Evolutionary conservation across 2,888 invertebrate genomes (phyloP), one percentile per base, ranked within the genome.

Genomic region (Drosophila meridiana): DNA sequence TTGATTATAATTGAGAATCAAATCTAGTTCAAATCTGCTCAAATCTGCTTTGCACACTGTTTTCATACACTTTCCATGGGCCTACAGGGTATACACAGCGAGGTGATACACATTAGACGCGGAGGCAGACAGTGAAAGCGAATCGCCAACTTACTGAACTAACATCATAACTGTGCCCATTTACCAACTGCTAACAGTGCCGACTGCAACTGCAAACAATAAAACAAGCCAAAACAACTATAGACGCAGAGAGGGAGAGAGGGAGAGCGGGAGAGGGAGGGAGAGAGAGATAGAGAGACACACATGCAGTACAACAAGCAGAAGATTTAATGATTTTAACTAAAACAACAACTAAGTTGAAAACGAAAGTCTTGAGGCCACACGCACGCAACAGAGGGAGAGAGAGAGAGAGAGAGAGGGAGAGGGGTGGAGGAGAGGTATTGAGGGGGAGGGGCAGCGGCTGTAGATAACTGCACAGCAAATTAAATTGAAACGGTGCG

Each of bases 321-420:
- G 61, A 64, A 76, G 78, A 73, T 69, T 66, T 69, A 67, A 73
- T 73, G 78, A 78, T 77, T 77, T 77, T 63, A 77, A 73, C 78
- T 77, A 78, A 76, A 73, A 78, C 73, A 72, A 77, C 78, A 73
- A 69, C 73, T 68, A 58, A 68, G 53, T 60, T 63, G 62, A 78
- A 76, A 76, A 77, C 68, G 73, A 77, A 76, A 76, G 76, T 76
- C 73, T 56, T 60, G 42, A 34, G 67, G 58, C 57, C 75, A 74
- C 65, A 76, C 76, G 40, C 64, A 63, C 34, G 36, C 52, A 28
- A 36, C 32, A 43, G 40, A 14, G 26, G 3, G 14, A 13, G 38
- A 48, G n/a, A 28, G 30, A 4, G 28, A 4, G 28, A 14, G 38
- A 58, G 26, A 28, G 8, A 32, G 32, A 14, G 52, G 4, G 6